Base-by-base conservation (phyloP, 2,888 invertebrate species). In the Drosophila sordidapex region DNA sequence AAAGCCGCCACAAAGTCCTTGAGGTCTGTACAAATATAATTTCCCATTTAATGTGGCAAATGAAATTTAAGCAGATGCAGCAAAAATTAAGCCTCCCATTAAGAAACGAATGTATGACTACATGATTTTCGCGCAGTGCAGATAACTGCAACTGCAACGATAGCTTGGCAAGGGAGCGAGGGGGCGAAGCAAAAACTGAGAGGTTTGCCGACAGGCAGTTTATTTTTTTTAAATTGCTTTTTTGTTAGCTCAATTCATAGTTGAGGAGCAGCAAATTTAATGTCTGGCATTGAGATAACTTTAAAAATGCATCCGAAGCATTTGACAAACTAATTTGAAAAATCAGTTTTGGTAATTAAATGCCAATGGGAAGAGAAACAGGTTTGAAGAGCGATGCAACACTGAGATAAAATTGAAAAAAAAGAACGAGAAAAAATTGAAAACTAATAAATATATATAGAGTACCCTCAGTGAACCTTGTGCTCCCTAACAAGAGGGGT, bases 271-370 rank as follows among this genome's bases (percentile, higher is more conserved):
- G 57, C 18, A 71, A 59, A 46, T 61, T 61, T 33, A 64, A 77
- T 56, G 59, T 56, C 61, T 60, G 69, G 66, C 57, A 61, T 35
- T 76, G 53, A 46, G 48, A 15, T 1, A 21, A 65, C 40, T 76
- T 70, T 57, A 53, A 68, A 71, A 51, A 15, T 48, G 54, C 54
- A 6, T 27, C 4, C 38, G 4, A 67, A 57, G 46, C 27, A 60
- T 68, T 83, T 83, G 70, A 72, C 70, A 79, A 87, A 87, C 87
- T 83, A 89, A 84, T 84, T 84, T 81, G 68, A 40, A 40, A 80
- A 71, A 79, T 68, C 49, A 58, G 60, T 65, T 66, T 65, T 27
- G 62, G 49, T 70, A 72, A 75, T 71, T 72, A 66, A 71, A 73
- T 70, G 66, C 71, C 70, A 46, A 64, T 60, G 49, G 25, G 8